Base-by-base conservation (phyloP, 2,888 invertebrate genomes). In the Diarsia dahlii region DNA sequence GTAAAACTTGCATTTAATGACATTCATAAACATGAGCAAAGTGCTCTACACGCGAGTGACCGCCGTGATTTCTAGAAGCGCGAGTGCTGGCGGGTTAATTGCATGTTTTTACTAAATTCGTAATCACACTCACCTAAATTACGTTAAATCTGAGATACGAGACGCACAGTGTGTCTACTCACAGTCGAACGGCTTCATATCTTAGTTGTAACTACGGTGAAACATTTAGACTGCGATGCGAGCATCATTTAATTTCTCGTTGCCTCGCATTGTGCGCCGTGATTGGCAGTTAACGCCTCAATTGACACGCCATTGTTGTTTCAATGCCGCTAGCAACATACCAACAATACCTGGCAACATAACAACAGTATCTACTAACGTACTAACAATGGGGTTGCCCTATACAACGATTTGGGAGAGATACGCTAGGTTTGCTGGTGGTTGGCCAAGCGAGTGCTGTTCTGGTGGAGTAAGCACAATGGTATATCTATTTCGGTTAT, bases 281-380 rank as follows among this genome's bases (percentile, higher is more conserved):
- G 81, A 81, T 74, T 48, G 68, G 52, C 75, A 68, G 63, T n/a
- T 48, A 23, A 74, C 75, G 67, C 50, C 50, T 68, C 65, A 68
- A 80, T 58, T n/a, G 64, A 39, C 58, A 58, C 23, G 34, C 74
- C 28, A 52, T 80, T 79, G 63, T 80, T 73, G 58, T 64, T 64
- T 18, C 28, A 52, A 62, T 48, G 54, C 50, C 5, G 45, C 34
- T 15, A 28, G 73, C 48, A 69, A 69, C 70, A 72, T 58, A 12
- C 18, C 56, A n/a, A 73, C 70, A 58, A 76, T 54, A 46, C 23
- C 76, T 6, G 39, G 56, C 18, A 15, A 52, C 28, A 23, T 10
- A 52, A 45, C 45, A n/a, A 13, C 18, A 18, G 71, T 71, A 71
- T 56, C 45, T 71, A n/a, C 34, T 34, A 50, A 62, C 46, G 54